A percentile compares a stretch with the other conserved stretches of the same genome.
These are phyloP conservation scores for Pharmacophagus antenor DNA, from an alignment of 2,888 invertebrate species.

Conservation along the genomic window DNA sequence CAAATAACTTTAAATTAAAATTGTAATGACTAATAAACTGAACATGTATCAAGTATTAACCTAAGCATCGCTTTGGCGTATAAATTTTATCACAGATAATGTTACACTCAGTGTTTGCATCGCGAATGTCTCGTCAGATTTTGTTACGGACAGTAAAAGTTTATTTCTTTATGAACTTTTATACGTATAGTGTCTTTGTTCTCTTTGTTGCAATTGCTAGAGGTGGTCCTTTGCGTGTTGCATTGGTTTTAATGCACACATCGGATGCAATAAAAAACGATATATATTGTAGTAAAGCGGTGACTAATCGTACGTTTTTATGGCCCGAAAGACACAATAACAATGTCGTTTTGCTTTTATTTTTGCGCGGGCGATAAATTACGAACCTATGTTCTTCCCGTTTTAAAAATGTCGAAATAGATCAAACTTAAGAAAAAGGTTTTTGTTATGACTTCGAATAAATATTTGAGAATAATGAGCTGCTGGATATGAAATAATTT, in stretches of 20 bases:
- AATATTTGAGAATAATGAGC: slow-evolving; percentile 40
- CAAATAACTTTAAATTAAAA: background rate
- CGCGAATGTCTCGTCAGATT: slow-evolving; percentile 43
- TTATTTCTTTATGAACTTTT: slow-evolving; percentile 64
- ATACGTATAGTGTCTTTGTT: slow-evolving; percentile 50
- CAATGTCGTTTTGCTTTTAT: slow-evolving; percentile 52
- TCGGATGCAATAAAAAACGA: slow-evolving; percentile 49
- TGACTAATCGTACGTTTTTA: slow-evolving; percentile 67
- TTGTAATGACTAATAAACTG: background rate
- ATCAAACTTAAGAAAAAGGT: slow-evolving; percentile 38
- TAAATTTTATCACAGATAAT: slow-evolving; percentile 45
- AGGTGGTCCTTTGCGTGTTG: slow-evolving; percentile 40
- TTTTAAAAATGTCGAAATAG: slow-evolving; percentile 43
- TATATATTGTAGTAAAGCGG: slow-evolving; percentile 57
- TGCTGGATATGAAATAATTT: slow-evolving; percentile 37
- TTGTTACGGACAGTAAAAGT: slow-evolving; percentile 63
- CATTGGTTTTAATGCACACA: slow-evolving; percentile 40
- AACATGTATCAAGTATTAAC: slow-evolving; percentile 13
- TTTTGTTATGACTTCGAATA: slow-evolving; percentile 31
- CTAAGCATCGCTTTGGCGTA: slow-evolving; percentile 34
- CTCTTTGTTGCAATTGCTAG: slow-evolving; percentile 52
- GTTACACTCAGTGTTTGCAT: slow-evolving; percentile 43
- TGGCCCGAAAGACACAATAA: slow-evolving; percentile 47
- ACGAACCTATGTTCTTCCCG: slow-evolving; percentile 47
- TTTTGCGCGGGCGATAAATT: slow-evolving; percentile 44